Percentiles rank a stretch among this genome's conserved stretches.
Evolutionary conservation across 2,888 invertebrate species (phyloP).

Genomic region (Cryptocheilus praepositus): DNA sequence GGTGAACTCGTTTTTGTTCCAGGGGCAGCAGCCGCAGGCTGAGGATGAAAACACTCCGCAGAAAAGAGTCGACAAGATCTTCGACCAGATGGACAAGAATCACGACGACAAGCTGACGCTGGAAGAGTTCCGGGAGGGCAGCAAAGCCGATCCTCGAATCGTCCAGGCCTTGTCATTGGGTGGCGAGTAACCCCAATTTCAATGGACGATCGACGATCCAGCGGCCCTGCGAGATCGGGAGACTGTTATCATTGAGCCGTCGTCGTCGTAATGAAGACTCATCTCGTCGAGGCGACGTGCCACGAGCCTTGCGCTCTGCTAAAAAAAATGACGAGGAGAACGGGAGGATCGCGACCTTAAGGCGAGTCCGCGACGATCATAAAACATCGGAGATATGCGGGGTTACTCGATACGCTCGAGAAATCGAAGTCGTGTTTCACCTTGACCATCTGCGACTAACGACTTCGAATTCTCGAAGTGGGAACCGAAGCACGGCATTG

Average conservation of each 20-base stretch:
- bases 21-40: slow-evolving; percentile 92
- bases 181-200: slow-evolving; percentile 77
- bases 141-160: slow-evolving; percentile 98
- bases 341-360: background rate
- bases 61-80: slow-evolving; percentile 98
- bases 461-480: no score
- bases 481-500: no score
- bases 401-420: no score
- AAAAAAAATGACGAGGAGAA: background rate
- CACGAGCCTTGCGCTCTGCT: slow-evolving; percentile 10
- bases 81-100: slow-evolving; percentile 99
- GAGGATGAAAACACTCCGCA: slow-evolving; percentile 95
- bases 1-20: slow-evolving; percentile 55
- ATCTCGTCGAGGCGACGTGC: slow-evolving; percentile 25
- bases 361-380: no score
- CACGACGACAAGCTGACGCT: slow-evolving; percentile 96
- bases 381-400: no score
- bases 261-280: slow-evolving; percentile 14
- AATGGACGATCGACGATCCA: slow-evolving; percentile 14
- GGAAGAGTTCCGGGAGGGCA: slow-evolving; percentile 97
- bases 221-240: slow-evolving; percentile 23
- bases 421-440: no score
- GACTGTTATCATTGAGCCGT: slow-evolving; percentile 13
- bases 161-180: slow-evolving; percentile 95
- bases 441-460: no score